Evolutionary conservation across 2,113 vertebrate species (phyloP).

Genomic region (Chaetorhynchus papuensis): DNA sequence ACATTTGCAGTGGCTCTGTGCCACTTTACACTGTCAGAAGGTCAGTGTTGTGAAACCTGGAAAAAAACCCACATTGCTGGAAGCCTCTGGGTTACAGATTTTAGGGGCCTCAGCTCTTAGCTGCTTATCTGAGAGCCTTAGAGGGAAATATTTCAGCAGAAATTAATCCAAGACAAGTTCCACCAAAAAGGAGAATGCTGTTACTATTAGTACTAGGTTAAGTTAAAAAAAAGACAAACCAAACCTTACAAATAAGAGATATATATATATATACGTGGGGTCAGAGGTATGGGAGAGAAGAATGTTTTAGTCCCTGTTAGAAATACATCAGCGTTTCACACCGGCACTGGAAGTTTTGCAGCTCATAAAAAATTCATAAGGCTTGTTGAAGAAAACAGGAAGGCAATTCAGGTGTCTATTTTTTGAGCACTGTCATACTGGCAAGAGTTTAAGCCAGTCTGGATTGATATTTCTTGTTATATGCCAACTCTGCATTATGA

Average conservation of each 20-base stretch:
- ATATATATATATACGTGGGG: neutral
- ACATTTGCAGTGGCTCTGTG: neutral
- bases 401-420: conserved; percentile 1
- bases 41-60: conserved; percentile 13
- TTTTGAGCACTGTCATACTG: neutral
- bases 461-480: conserved; percentile 40
- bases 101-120: neutral
- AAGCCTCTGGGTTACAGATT: neutral
- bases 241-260: neutral
- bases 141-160: neutral
- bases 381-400: conserved; percentile 6
- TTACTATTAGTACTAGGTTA: neutral
- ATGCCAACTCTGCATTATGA: neutral
- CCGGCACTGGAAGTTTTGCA: neutral
- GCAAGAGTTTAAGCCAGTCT: neutral
- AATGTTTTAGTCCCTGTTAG: neutral
- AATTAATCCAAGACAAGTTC: neutral
- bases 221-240: neutral
- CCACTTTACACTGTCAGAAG: neutral
- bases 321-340: neutral
- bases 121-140: neutral
- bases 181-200: neutral
- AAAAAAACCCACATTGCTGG: neutral
- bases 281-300: neutral
- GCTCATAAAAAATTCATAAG: conserved; percentile 34